phyloP scores from a whole-genome alignment of 1,140 invertebrate species.

The Spodoptera frugiperda region DNA sequence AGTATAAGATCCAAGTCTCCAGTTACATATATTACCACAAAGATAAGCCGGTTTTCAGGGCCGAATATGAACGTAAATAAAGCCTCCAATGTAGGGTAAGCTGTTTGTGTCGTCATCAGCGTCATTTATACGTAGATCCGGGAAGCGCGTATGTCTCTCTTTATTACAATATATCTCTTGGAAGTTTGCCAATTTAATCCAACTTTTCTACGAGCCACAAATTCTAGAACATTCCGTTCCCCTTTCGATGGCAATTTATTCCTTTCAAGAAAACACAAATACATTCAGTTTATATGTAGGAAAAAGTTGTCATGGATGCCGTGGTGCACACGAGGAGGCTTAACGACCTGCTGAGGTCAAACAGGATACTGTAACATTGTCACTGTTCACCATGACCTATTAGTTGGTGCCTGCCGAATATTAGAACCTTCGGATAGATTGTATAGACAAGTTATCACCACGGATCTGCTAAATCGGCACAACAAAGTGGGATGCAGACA shows the following conservation, averaged over 20 bases:
- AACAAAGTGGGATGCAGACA: conserved; percentile 57
- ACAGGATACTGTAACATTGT: conserved; percentile 28
- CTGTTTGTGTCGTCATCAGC: conserved; percentile 26
- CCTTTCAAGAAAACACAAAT: conserved; percentile 6
- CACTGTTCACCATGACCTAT: conserved; percentile 7
- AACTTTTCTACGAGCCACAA: conserved; percentile 19
- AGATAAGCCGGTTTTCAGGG: conserved; percentile 13
- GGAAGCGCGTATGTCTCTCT: conserved; percentile 23
- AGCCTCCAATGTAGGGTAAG: conserved; percentile 21
- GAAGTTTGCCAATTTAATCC: conserved; percentile 17
- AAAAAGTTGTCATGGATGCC: conserved; percentile 6
- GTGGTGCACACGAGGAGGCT: not conserved
- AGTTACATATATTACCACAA: conserved; percentile 5
- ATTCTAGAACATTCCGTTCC: conserved; percentile 29
- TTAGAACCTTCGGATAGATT: not conserved
- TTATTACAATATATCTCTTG: conserved; percentile 40
- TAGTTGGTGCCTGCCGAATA: conserved; percentile 12
- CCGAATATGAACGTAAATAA: conserved; percentile 14
- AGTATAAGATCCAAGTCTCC: not conserved
- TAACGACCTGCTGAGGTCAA: conserved; percentile 16
- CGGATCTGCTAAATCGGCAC: conserved; percentile 20
- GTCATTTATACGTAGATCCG: conserved; percentile 17
- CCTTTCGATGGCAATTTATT: conserved; percentile 28
- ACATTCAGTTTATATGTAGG: conserved; percentile 5
- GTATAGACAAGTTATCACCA: not conserved